These are phyloP conservation scores for Pocillopora verrucosa DNA, from an alignment of 64 coral and sea anemone genomes.

Conservation along the genomic window DNA sequence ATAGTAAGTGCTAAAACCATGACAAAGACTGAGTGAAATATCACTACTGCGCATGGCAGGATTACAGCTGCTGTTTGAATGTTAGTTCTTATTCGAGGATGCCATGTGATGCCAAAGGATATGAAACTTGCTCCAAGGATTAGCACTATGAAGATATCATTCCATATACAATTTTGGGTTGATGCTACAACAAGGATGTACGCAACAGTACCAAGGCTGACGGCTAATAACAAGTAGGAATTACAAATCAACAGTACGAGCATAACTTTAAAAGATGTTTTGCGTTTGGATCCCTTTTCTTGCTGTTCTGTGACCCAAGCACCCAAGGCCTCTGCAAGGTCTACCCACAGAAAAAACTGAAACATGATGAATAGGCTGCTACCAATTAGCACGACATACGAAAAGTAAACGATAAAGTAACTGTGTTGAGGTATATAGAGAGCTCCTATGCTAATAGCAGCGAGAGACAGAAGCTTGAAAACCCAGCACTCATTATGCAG, in stretches of 20 bases:
- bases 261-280: background rate
- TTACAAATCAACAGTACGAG: background rate
- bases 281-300: background rate
- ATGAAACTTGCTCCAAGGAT: constrained; percentile 41
- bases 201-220: constrained; percentile 1
- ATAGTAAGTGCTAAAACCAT: constrained; percentile 33
- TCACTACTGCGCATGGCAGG: constrained; percentile 46
- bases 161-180: constrained; percentile 51
- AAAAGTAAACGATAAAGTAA: constrained; percentile 29
- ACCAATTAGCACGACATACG: constrained; percentile 32
- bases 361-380: constrained; percentile 39
- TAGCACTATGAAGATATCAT: constrained; percentile 30
- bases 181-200: constrained; percentile 19
- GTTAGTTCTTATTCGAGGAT: constrained; percentile 40
- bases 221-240: background rate
- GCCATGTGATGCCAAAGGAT: constrained; percentile 20
- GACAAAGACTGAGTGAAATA: constrained; percentile 35
- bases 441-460: background rate
- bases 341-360: constrained; percentile 54
- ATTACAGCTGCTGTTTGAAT: constrained; percentile 29
- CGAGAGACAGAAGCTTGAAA: constrained; percentile 27
- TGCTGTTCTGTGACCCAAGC: background rate
- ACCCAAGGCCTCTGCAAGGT: constrained; percentile 27
- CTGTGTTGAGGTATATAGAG: constrained; percentile 60
- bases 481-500: constrained; percentile 52